Conservation (phyloP, 1,140 invertebrate species). For the Conus betulinus region DNA sequence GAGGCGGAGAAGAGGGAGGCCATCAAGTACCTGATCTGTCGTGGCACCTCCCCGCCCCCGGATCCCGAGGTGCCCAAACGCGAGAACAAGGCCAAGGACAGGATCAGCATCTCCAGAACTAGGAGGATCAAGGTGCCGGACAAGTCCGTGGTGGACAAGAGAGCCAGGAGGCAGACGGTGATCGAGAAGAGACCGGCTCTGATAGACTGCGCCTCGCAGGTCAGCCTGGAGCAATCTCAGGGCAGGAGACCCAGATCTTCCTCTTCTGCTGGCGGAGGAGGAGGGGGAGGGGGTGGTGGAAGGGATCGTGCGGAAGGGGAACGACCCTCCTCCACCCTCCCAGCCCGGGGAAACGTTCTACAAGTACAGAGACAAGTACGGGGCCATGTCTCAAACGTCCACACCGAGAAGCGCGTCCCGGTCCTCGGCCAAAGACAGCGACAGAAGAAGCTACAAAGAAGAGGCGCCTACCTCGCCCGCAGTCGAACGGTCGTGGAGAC, state of each 20-base stretch:
- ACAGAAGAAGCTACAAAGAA: constrained; percentile 46
- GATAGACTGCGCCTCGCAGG: constrained; percentile 64
- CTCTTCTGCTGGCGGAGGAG: constrained; percentile 40
- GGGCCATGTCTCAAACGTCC: constrained; percentile 4
- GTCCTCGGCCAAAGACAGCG: constrained; percentile 38
- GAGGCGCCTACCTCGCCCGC: constrained; percentile 57
- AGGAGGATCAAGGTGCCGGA: constrained; percentile 58
- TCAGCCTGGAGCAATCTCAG: constrained; percentile 57
- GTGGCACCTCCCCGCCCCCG: constrained; percentile 69
- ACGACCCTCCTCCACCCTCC: not conserved
- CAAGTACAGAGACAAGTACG: constrained; percentile 63
- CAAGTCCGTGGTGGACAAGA: constrained; percentile 42
- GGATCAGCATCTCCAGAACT: constrained; percentile 59
- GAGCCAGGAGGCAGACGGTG: constrained; percentile 40
- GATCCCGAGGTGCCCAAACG: constrained; percentile 57
- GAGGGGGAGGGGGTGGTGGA: constrained; percentile 49
- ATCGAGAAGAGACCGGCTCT: constrained; percentile 29
- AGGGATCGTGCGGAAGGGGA: not conserved
- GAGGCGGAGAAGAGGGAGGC: constrained; percentile 66
- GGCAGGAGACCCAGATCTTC: constrained; percentile 39
- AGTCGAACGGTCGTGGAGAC: constrained; percentile 66
- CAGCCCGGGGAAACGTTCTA: constrained; percentile 62
- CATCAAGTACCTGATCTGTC: constrained; percentile 60
- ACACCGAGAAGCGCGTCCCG: constrained; percentile 22
- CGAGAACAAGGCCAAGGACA: constrained; percentile 51